phyloP scores from a whole-genome alignment of 2,888 invertebrate genomes.

The Aphodius sticticus region DNA sequence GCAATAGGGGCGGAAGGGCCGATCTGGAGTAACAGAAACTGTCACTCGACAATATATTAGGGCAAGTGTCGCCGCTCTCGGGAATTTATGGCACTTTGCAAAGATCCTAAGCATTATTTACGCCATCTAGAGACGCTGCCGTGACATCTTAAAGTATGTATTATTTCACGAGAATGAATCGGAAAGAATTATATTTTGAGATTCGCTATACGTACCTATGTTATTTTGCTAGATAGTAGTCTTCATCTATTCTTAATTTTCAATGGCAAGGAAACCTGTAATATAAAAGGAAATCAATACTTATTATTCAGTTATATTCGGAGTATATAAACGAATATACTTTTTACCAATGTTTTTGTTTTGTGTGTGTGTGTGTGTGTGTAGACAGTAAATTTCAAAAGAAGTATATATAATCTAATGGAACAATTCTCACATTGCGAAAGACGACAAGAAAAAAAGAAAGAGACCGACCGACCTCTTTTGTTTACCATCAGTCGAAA shows the following conservation, averaged over 20 bases:
- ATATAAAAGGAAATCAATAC: no score
- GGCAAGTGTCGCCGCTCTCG: neutral
- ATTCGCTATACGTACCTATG: neutral
- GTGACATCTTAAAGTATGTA: neutral
- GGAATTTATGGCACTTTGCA: neutral
- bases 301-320: no score
- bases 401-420: no score
- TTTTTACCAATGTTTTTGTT: no score
- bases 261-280: no score
- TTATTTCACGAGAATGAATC: neutral
- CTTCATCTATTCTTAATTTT: no score
- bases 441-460: no score
- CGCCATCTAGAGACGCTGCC: neutral
- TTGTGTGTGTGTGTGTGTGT: no score
- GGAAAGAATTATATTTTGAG: neutral
- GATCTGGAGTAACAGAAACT: neutral
- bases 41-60: neutral
- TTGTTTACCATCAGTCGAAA: neutral
- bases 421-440: no score
- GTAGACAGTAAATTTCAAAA: no score
- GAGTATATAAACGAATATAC: no score
- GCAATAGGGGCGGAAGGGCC: neutral
- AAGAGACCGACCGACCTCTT: no score
- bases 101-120: neutral
- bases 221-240: neutral